These are phyloP conservation scores for Platycheirus albimanus DNA, from an alignment of 2,888 invertebrate genomes.

Conservation along the genomic window DNA sequence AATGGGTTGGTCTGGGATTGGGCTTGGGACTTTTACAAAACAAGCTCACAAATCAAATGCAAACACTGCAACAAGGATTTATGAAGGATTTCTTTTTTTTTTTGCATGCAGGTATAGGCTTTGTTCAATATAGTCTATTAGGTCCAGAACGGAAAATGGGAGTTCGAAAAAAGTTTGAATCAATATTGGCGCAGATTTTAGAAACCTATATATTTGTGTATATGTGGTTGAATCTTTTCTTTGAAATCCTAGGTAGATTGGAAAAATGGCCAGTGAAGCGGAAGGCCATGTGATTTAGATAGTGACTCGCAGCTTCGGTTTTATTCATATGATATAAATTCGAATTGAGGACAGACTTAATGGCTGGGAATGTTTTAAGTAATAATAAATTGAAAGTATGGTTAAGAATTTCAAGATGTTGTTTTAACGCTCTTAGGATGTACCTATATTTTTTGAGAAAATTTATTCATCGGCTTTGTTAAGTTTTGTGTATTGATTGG, in stretches of 20 bases:
- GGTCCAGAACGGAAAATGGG: constrained; percentile 17
- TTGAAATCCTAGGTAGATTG: constrained; percentile 3
- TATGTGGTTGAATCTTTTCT: no score
- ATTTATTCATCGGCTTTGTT: no score
- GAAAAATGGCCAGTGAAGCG: constrained; percentile 19
- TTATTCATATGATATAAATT: no score
- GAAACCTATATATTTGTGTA: constrained; percentile 10
- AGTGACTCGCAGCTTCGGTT: constrained; percentile 27
- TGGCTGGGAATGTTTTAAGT: no score
- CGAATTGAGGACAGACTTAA: no score
- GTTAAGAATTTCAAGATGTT: no score
- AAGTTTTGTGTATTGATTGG: no score
- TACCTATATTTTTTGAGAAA: no score
- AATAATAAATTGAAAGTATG: no score
- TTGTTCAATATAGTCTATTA: constrained; percentile 44
- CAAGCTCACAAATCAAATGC: constrained; percentile 63
- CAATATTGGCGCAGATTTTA: background rate
- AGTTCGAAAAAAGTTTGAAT: background rate
- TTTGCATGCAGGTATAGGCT: constrained; percentile 1
- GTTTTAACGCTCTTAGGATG: no score
- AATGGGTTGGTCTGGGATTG: background rate
- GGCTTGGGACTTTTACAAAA: constrained; percentile 7
- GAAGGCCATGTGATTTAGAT: constrained; percentile 28
- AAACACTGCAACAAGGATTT: constrained; percentile 45
- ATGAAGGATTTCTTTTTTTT: background rate